phyloP scores from a whole-genome alignment of 2,888 invertebrate genomes.

The Tachystola acroxantha region DNA sequence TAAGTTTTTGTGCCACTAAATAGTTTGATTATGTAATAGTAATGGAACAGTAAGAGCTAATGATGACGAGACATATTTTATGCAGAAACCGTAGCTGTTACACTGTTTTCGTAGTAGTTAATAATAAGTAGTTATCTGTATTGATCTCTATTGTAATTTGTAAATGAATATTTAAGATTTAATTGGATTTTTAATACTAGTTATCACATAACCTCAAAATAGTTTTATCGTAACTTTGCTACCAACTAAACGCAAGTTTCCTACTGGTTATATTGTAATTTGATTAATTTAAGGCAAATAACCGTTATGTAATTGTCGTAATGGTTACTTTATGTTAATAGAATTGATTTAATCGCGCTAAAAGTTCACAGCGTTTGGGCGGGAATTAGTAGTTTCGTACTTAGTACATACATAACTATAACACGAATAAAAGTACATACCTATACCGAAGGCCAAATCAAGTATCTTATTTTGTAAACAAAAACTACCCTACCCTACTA shows the following conservation, averaged over 20 bases:
- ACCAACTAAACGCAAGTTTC: neutral
- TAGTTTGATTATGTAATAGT: conserved; percentile 54
- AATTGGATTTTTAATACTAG: neutral
- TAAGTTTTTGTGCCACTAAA: conserved; percentile 36
- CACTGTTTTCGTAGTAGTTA: neutral
- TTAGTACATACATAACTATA: too few species aligned
- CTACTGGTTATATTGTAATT: neutral
- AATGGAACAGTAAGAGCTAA: conserved; percentile 21
- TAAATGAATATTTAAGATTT: neutral
- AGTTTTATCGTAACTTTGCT: conserved; percentile 6
- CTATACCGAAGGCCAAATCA: too few species aligned
- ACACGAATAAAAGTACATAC: too few species aligned
- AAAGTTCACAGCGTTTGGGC: conserved; percentile 32
- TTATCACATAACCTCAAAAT: conserved; percentile 37
- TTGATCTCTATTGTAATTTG: neutral
- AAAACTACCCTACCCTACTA: too few species aligned
- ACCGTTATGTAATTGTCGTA: neutral
- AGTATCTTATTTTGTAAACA: too few species aligned
- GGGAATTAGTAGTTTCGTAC: conserved; percentile 32
- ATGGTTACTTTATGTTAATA: conserved; percentile 1
- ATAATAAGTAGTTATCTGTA: neutral
- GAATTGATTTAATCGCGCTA: neutral
- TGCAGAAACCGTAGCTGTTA: neutral
- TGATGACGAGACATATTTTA: conserved; percentile 36
- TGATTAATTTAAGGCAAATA: neutral